Evolutionary conservation across 1,140 invertebrate genomes (phyloP), one percentile per base, ranked within the genome.

Genomic region (Oedothorax gibbosus): DNA sequence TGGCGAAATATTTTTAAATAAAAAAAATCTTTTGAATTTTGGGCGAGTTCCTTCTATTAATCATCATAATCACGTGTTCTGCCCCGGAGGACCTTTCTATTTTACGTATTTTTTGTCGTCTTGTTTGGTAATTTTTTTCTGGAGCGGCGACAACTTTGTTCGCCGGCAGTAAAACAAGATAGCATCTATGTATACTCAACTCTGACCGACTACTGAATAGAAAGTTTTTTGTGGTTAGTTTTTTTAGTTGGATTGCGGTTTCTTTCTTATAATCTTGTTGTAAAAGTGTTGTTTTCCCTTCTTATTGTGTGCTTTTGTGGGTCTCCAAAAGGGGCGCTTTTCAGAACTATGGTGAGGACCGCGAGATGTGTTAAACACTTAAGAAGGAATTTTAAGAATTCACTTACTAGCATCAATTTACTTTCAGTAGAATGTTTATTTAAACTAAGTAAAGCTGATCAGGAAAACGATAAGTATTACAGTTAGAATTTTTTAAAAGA

Each of bases 101-200:
- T 56, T 35, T 35, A 18, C 14, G 18, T 62, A 10, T 11, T 66
- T 56, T 49, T 80, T 69, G 56, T 71, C 18, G 11, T 60, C 20
- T 68, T 68, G 20, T 5, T 15, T 20, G 11, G n/a, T 15, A 11
- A 21, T 49, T 50, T 60, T 51, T 81, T 49, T 68, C 56, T 2
- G n/a, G 56, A 71, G 78, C 78, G 78, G 78, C 78, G 78, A 81
- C 78, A 81, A 81, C 78, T 81, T 81, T 81, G 78, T 81, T 81
- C 78, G 51, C 21, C 53, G 49, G 18, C 78, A 21, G 65, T 81
- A 79, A 79, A 79, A 79, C 77, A 79, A 79, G 78, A 81, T 81
- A 81, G 20, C 35, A 35, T 35, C 35, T 35, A 14, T 68, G 60
- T 81, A 65, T 68, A 62, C 14, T 60, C 69, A 71, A 69, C 54